Percentiles rank a stretch among this genome's conserved stretches.
Conservation (phyloP, 1,140 invertebrate genomes). For the Drosophila trapezifrons region DNA sequence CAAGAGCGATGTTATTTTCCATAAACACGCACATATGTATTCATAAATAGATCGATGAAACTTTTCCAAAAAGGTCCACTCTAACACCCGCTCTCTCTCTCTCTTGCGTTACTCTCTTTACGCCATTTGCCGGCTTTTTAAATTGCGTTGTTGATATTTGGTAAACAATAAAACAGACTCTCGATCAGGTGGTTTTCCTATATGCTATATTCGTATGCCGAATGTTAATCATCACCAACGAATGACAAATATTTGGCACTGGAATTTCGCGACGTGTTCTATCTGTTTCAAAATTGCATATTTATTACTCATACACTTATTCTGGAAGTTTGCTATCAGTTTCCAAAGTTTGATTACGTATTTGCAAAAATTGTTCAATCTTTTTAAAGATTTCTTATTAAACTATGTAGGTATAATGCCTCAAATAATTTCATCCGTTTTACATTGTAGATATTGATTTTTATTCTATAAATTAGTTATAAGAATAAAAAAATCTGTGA, state of each 20-base stretch:
- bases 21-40: not conserved
- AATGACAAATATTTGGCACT: conserved; percentile 9
- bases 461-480: not conserved
- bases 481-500: not conserved
- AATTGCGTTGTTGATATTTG: conserved; percentile 72
- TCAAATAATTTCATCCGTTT: not conserved
- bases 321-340: not conserved
- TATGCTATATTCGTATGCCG: not conserved
- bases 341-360: not conserved
- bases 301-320: conserved; percentile 2
- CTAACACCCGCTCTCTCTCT: conserved; percentile 32
- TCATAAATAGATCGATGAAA: conserved; percentile 3
- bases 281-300: conserved; percentile 15
- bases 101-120: conserved; percentile 15
- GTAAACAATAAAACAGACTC: conserved; percentile 64
- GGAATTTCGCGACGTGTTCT: conserved; percentile 21
- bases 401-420: too few species aligned
- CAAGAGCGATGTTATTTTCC: conserved; percentile 27
- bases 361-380: not conserved
- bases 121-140: conserved; percentile 64
- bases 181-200: conserved; percentile 63
- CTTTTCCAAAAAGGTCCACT: conserved; percentile 52
- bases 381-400: not conserved
- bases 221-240: conserved; percentile 47
- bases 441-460: not conserved